These are phyloP conservation scores for Potamarius usumacintae DNA, from an alignment of 2,113 vertebrate genomes.

Conservation along the genomic window DNA sequence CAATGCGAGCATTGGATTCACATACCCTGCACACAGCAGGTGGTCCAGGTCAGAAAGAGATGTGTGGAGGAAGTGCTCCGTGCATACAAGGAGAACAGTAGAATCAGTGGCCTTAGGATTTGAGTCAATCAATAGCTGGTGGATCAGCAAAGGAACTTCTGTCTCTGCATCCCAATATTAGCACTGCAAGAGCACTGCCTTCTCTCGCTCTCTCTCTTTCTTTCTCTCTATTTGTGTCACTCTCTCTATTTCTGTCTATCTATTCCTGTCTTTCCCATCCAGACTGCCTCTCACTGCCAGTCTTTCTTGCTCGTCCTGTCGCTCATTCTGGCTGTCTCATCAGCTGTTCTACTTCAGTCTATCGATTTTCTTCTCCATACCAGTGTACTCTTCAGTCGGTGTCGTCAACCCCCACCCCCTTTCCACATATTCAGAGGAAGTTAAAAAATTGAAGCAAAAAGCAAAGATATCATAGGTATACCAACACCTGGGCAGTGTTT, in stretches of 20 bases:
- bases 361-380: conserved; percentile 57
- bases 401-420: conserved; percentile 48
- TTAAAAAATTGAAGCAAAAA: conserved; percentile 36
- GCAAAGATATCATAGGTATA: not conserved
- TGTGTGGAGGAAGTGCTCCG: not conserved
- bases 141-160: conserved; percentile 31
- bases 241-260: conserved; percentile 17
- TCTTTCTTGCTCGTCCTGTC: not conserved
- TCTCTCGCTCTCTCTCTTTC: conserved; percentile 5
- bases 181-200: conserved; percentile 38
- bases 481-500: not conserved
- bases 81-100: conserved; percentile 15
- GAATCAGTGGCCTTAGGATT: conserved; percentile 56
- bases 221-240: not conserved
- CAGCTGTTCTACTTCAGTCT: conserved; percentile 51
- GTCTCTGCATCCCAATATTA: conserved; percentile 39
- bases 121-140: conserved; percentile 47
- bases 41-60: not conserved
- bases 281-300: not conserved
- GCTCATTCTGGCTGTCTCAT: conserved; percentile 39
- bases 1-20: not conserved
- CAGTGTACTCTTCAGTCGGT: conserved; percentile 45
- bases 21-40: not conserved
- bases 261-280: not conserved
- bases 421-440: conserved; percentile 41